Conservation (phyloP, 30 jellyfish, hydroid and myxozoan genomes). For the Hydra vulgaris region DNA sequence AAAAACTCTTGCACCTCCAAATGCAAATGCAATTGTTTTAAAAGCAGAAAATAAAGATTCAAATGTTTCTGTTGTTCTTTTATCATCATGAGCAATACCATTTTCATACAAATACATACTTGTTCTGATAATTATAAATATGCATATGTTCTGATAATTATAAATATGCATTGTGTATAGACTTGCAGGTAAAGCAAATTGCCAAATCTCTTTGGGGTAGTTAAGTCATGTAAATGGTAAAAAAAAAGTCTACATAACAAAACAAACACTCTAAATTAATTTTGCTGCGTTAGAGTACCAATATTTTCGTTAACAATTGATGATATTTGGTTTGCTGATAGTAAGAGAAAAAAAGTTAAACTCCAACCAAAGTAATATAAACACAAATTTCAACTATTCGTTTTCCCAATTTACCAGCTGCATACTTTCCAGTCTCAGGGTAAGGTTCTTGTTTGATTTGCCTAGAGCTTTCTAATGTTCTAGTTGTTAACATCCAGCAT, state of each 20-base stretch:
- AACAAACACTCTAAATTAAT: constrained; percentile 33
- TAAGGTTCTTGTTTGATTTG: constrained; percentile 79
- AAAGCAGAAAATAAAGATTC: constrained; percentile 66
- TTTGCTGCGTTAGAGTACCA: constrained; percentile 39
- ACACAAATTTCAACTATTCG: constrained; percentile 60
- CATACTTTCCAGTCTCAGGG: constrained; percentile 62
- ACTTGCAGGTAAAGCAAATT: constrained; percentile 29
- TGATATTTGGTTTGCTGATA: constrained; percentile 64
- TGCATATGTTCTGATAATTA: background rate
- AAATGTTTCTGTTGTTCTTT: constrained; percentile 22
- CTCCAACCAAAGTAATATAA: constrained; percentile 62
- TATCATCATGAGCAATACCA: constrained; percentile 5
- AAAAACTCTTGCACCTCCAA: constrained; percentile 83
- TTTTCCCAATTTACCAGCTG: constrained; percentile 67
- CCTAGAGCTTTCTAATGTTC: constrained; percentile 14
- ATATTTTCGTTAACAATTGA: constrained; percentile 41
- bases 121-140: constrained; percentile 14
- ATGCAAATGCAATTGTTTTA: constrained; percentile 81
- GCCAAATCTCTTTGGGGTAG: constrained; percentile 47
- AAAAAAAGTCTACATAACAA: constrained; percentile 22
- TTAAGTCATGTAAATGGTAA: constrained; percentile 35
- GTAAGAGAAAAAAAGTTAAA: constrained; percentile 59
- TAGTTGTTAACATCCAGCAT: constrained; percentile 64
- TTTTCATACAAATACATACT: constrained; percentile 7
- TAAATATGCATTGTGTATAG: constrained; percentile 15